Evolutionary conservation across 2,113 vertebrate species (phyloP).

Genomic region (Mixornis gularis): DNA sequence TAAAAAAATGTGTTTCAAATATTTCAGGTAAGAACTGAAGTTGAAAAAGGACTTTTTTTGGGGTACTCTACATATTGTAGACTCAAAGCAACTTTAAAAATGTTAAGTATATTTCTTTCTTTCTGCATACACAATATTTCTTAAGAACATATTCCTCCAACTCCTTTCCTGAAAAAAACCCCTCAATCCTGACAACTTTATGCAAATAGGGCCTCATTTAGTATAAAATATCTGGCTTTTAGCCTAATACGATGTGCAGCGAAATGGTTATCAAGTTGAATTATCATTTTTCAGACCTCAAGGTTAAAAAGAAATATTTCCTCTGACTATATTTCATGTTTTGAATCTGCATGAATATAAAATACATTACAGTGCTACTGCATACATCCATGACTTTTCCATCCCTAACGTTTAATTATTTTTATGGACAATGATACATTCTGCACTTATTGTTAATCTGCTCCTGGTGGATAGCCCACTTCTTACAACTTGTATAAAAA

Average conservation of each 20-base stretch:
- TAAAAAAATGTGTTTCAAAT: background rate
- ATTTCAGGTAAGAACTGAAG: background rate
- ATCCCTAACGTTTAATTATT: background rate
- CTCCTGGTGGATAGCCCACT: background rate
- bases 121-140: background rate
- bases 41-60: background rate
- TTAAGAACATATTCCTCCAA: background rate
- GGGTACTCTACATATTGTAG: background rate
- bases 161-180: background rate
- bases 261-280: constrained; percentile 15
- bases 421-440: background rate
- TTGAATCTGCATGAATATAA: background rate
- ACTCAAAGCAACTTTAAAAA: background rate
- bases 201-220: background rate
- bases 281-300: background rate
- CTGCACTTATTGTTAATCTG: background rate
- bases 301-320: background rate
- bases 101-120: background rate
- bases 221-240: background rate
- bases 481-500: background rate
- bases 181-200: background rate
- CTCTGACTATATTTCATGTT: background rate
- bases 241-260: background rate
- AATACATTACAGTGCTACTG: background rate
- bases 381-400: background rate